Conservation (phyloP, 2,888 invertebrate genomes). For the Agrenia bidenticulata region DNA sequence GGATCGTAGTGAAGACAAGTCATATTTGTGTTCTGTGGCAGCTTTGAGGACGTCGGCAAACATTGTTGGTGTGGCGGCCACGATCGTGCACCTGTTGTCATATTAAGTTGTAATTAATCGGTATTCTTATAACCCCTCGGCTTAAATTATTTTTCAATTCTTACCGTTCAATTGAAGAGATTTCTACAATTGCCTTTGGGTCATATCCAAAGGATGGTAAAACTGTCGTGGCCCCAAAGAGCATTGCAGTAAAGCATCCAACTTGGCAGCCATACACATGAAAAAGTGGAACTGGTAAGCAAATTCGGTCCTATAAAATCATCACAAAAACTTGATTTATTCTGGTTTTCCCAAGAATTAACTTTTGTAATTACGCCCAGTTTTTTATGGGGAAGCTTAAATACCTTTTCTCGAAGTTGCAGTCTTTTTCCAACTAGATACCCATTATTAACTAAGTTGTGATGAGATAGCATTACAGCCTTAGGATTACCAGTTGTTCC, state of each 20-base stretch:
- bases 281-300: conserved; percentile 72
- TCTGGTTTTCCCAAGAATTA: conserved; percentile 5
- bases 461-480: conserved; percentile 71
- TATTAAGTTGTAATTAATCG: conserved; percentile 23
- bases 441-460: conserved; percentile 74
- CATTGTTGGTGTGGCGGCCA: conserved; percentile 84
- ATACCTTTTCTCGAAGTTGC: conserved; percentile 58
- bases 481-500: conserved; percentile 82
- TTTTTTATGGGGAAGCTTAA: conserved; percentile 3
- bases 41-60: conserved; percentile 70
- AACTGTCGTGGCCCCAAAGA: conserved; percentile 65
- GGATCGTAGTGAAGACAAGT: conserved; percentile 56
- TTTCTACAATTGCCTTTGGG: conserved; percentile 62
- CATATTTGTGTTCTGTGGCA: conserved; percentile 59
- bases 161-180: conserved; percentile 64
- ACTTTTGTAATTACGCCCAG: not conserved
- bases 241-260: conserved; percentile 63
- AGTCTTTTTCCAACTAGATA: conserved; percentile 63
- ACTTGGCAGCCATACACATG: conserved; percentile 76
- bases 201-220: conserved; percentile 65
- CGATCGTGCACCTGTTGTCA: conserved; percentile 64
- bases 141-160: conserved; percentile 36
- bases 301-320: conserved; percentile 54
- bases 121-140: no score
- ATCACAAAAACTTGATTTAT: not conserved